Evolutionary conservation across 2,113 vertebrate species (phyloP), one percentile per base, ranked within the genome.

Genomic region (Pyrgilauda ruficollis): DNA sequence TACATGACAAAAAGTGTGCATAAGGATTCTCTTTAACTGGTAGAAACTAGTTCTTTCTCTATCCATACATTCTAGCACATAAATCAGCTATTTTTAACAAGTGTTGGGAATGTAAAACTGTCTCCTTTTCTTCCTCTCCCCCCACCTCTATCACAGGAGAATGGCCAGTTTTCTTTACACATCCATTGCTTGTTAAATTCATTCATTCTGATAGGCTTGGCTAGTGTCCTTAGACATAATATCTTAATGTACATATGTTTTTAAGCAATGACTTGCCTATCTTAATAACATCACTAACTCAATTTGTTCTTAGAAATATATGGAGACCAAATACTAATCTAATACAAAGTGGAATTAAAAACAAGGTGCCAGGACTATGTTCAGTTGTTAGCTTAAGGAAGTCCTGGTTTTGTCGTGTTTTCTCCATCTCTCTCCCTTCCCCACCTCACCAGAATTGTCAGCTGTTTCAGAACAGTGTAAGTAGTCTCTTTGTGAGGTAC

Each of bases 311-410:
- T 70, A 67, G 50, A 35, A 89, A 74, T 91, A 70, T n/a, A 47
- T 13, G 50, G 55, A 92, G 59, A 74, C 59, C 46, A 66, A 86
- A 86, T 66, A 83, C 44, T 67, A 73, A 44, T 70, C n/a, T 58
- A 88, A 86, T 30, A 83, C 72, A 70, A 95, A 96, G 61, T 27
- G 37, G 62, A 87, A 88, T 73, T 92, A 66, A 75, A 94, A 82
- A 50, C 63, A 88, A 66, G 21, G 26, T 80, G 28, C 14, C 28
- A 53, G 20, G 37, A 46, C 41, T 62, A 9, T 39, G 39, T 76
- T 90, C 72, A 63, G 46, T 50, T 83, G 28, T 43, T 66, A 50
- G 43, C 8, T 85, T 83, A 83, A 85, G 56, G 44, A 91, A 76
- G 50, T 85, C 41, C 52, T 88, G 63, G 4, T 41, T 91, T 94